phyloP scores from a whole-genome alignment of 92 coral and sea anemone species.

The Porites divaricata region DNA sequence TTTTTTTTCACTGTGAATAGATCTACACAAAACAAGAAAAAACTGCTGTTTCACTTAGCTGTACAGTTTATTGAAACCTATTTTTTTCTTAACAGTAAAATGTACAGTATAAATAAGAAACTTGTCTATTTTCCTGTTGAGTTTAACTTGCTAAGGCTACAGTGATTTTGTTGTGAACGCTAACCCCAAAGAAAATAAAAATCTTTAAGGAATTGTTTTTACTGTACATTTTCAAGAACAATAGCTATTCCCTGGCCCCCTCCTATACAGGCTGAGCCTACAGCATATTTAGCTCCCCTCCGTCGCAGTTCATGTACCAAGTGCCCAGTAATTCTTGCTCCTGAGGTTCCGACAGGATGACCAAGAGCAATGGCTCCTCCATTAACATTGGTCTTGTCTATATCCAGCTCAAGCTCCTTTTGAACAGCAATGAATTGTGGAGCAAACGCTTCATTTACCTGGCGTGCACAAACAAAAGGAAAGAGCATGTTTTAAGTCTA shows the following conservation, averaged over 20 bases:
- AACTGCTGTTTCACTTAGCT: too few species aligned
- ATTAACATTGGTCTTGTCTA: constrained; percentile 84
- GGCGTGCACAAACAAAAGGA: not conserved
- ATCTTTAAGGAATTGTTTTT: not conserved
- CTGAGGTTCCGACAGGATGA: constrained; percentile 95
- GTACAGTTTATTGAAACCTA: too few species aligned
- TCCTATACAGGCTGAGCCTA: constrained; percentile 97
- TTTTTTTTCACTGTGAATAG: too few species aligned
- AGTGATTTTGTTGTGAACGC: too few species aligned
- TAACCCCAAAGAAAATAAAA: too few species aligned
- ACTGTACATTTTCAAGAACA: constrained; percentile 82
- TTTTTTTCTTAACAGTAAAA: too few species aligned
- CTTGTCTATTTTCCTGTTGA: too few species aligned
- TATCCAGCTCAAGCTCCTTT: constrained; percentile 87
- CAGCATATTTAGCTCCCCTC: constrained; percentile 76
- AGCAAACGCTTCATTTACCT: constrained; percentile 99
- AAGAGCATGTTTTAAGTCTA: not conserved
- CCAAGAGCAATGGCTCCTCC: constrained; percentile 99
- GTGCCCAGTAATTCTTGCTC: constrained; percentile 93
- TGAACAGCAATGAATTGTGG: constrained; percentile 93
- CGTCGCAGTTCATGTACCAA: constrained; percentile 89
- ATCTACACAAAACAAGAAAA: too few species aligned
- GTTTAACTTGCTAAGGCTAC: too few species aligned
- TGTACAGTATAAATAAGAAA: too few species aligned
- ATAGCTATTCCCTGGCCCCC: constrained; percentile 99